These are phyloP conservation scores for Latrodectus elegans DNA, from an alignment of 2,888 invertebrate genomes.

Conservation along the genomic window DNA sequence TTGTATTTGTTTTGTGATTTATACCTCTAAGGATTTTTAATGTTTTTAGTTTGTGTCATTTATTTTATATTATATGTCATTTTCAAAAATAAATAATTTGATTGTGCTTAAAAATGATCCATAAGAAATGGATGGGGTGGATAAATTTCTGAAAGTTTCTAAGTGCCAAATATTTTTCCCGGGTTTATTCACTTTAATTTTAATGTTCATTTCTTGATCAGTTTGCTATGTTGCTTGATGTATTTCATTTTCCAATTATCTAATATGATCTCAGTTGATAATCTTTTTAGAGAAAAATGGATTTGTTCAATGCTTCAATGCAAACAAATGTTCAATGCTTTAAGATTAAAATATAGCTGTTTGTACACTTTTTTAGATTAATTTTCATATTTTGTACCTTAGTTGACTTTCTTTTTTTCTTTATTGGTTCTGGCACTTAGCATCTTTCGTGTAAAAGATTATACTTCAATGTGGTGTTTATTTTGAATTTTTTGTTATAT, in stretches of 20 bases:
- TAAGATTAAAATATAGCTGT: not conserved
- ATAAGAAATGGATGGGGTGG: not conserved
- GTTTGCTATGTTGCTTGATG: not conserved
- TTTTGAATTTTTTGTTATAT: not conserved
- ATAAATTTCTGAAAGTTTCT: constrained; percentile 55
- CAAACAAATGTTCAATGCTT: no score
- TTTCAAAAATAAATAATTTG: not conserved
- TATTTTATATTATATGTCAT: not conserved
- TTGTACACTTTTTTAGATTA: not conserved
- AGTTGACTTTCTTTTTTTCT: not conserved
- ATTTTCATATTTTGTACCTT: no score
- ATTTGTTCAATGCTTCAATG: no score
- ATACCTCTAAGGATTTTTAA: constrained; percentile 61
- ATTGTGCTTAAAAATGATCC: not conserved
- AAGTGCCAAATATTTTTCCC: constrained; percentile 52
- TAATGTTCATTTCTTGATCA: not conserved
- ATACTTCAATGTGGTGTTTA: not conserved
- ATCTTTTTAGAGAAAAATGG: not conserved
- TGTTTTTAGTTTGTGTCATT: constrained; percentile 37
- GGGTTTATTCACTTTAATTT: constrained; percentile 11
- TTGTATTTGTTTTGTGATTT: constrained; percentile 39
- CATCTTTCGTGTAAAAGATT: constrained; percentile 23
- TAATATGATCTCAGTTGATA: not conserved
- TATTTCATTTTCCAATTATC: not conserved
- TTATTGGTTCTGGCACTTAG: constrained; percentile 48